Base-by-base conservation (phyloP, 1,140 invertebrate species). In the silkworm (Bombyx mori) region DNA sequence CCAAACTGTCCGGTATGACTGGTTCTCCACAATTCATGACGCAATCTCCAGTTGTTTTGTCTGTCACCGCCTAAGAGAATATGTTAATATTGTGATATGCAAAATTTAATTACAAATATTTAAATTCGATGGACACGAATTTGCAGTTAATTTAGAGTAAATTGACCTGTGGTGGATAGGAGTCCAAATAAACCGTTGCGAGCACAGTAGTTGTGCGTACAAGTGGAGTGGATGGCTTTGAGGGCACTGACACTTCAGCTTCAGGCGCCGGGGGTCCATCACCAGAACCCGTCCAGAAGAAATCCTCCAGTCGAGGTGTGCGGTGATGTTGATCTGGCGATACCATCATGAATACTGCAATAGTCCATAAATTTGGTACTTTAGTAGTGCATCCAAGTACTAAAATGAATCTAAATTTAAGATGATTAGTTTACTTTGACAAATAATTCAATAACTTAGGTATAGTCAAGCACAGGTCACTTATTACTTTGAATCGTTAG, bases 221-320 rank as follows among this genome's bases (percentile, higher is more conserved):
- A 57, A 79, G 58, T 0, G 73, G 82, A 53, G 61, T 87, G 73
- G 58, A 80, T 57, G 68, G 85, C 64, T 60, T 57, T 0, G 68
- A 58, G 6, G 80, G 76, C 2, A 61, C 63, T 46, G 71, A 71
- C 43, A 62, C 60, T 52, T 66, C 70, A 51, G 66, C 67, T 55
- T 75, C 83, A 46, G 64, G 68, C 12, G 79, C 85, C 49, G 88
- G 81, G 0, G 85, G 89, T 0, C 93, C 94, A 71, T 95, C 94
- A 1, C 95, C 94, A 0, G 93, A 93, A 1, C 94, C 94, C 0
- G 93, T 95, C 94, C 94, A 96, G 72, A 96, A 94, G 77, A 95
- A 96, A 76, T 95, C 94, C 69, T 95, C 94, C 56, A 95, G 86
- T 88, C 91, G 64, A 91, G 92, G 71, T 86, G 90, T 86, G 1